Evolutionary conservation across 2,113 vertebrate species (phyloP).

Genomic region (Panthera leo): DNA sequence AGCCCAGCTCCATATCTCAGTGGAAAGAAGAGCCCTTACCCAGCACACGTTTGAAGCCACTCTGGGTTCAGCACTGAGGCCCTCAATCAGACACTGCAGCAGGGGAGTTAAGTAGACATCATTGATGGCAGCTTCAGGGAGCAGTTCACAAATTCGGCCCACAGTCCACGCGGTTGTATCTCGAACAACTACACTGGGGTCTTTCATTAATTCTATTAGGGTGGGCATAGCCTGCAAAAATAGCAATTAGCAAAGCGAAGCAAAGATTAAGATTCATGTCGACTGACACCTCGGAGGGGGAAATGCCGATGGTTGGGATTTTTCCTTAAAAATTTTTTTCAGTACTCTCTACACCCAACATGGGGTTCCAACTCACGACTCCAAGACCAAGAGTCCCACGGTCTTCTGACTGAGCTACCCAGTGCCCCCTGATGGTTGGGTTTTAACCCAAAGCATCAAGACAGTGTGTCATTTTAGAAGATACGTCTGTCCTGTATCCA

Average conservation of each 20-base stretch:
- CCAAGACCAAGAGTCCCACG: not conserved
- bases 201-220: conserved; percentile 98
- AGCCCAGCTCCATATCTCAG: not conserved
- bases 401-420: not conserved
- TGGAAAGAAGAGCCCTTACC: conserved; percentile 84
- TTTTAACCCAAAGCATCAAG: not conserved
- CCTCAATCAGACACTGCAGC: conserved; percentile 97
- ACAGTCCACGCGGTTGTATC: conserved; percentile 99
- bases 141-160: conserved; percentile 97
- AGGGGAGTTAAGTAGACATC: conserved; percentile 94
- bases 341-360: not conserved
- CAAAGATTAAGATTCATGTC: not conserved
- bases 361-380: not conserved
- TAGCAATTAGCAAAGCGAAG: conserved; percentile 20
- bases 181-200: conserved; percentile 96
- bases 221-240: conserved; percentile 94
- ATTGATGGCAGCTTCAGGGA: conserved; percentile 97
- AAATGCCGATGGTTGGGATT: not conserved
- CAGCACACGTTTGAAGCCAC: conserved; percentile 99
- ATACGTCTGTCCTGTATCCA: not conserved
- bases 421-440: not conserved
- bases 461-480: not conserved
- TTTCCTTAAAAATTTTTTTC: not conserved
- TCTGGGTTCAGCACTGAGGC: conserved; percentile 95
- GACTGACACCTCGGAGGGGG: not conserved